These are phyloP conservation scores for Prorops nasuta DNA, from an alignment of 1,140 invertebrate species.

Conservation along the genomic window DNA sequence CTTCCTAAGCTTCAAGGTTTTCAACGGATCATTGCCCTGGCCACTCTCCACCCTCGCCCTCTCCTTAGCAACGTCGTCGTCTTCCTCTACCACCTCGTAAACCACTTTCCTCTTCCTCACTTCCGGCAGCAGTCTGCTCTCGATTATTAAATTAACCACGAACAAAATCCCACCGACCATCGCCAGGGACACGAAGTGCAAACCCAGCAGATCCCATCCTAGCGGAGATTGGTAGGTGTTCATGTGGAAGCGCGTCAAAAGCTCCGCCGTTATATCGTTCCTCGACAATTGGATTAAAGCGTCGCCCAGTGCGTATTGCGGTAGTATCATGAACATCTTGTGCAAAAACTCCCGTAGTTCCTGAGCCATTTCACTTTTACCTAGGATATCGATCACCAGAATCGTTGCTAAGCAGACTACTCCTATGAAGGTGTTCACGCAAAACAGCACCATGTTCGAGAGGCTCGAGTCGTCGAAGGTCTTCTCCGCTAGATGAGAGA, in stretches of 20 bases:
- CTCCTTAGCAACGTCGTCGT: conserved; percentile 55
- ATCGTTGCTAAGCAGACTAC: conserved; percentile 61
- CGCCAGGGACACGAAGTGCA: conserved; percentile 57
- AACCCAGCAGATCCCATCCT: conserved; percentile 56
- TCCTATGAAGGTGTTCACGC: conserved; percentile 63
- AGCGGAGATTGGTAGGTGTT: conserved; percentile 66
- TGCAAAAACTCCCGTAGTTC: conserved; percentile 61
- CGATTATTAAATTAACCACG: conserved; percentile 60
- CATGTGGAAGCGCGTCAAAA: conserved; percentile 64
- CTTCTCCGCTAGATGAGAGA: conserved; percentile 63
- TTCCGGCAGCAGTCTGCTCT: conserved; percentile 54
- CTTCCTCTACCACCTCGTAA: conserved; percentile 40
- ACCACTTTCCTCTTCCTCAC: conserved; percentile 26
- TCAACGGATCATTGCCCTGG: conserved; percentile 42
- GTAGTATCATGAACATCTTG: conserved; percentile 62
- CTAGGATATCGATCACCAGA: conserved; percentile 64
- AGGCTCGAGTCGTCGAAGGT: conserved; percentile 63
- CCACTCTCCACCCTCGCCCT: conserved; percentile 48
- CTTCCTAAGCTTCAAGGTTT: conserved; percentile 51
- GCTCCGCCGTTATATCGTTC: conserved; percentile 62
- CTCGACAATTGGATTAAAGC: conserved; percentile 64
- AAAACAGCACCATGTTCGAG: conserved; percentile 67
- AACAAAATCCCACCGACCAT: conserved; percentile 56
- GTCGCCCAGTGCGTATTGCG: conserved; percentile 65
- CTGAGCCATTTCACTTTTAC: conserved; percentile 59